A percentile compares a stretch with the other conserved stretches of the same genome.
These are phyloP conservation scores for Parazoanthus atlanticus DNA, from an alignment of 92 coral and sea anemone species.

Conservation along the genomic window DNA sequence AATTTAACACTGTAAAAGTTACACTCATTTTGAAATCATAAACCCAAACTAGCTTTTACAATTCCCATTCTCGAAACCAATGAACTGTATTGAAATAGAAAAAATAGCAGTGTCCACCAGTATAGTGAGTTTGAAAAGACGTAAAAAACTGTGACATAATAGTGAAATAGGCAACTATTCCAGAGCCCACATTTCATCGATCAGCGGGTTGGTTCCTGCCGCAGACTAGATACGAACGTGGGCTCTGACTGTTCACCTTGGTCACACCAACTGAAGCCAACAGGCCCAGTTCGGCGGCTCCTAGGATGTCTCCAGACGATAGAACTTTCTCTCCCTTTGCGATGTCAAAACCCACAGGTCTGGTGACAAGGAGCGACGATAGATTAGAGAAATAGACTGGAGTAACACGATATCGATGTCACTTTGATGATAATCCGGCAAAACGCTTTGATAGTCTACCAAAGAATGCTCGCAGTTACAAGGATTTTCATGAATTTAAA, in stretches of 20 bases:
- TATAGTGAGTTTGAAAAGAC: no score
- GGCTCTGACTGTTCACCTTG: constrained; percentile 48
- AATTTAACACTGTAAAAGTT: no score
- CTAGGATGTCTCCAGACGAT: constrained; percentile 76
- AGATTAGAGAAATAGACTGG: not conserved
- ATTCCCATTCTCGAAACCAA: no score
- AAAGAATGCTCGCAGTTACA: not conserved
- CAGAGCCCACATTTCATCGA: not conserved
- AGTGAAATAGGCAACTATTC: no score
- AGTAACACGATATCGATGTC: no score
- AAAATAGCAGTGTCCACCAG: no score
- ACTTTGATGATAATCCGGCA: not conserved
- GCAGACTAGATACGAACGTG: not conserved
- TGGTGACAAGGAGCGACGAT: not conserved
- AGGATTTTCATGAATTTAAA: no score
- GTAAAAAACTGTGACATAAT: no score
- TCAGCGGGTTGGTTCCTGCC: not conserved
- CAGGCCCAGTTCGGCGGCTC: constrained; percentile 95
- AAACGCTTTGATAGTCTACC: not conserved
- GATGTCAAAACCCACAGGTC: constrained; percentile 94
- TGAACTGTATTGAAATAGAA: no score
- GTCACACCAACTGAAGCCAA: constrained; percentile 87
- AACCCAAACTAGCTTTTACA: no score
- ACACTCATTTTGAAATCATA: no score
- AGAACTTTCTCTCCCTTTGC: constrained; percentile 75